These are phyloP conservation scores for Zygogramma bicolorata DNA, from an alignment of 2,888 invertebrate genomes.

Conservation along the genomic window DNA sequence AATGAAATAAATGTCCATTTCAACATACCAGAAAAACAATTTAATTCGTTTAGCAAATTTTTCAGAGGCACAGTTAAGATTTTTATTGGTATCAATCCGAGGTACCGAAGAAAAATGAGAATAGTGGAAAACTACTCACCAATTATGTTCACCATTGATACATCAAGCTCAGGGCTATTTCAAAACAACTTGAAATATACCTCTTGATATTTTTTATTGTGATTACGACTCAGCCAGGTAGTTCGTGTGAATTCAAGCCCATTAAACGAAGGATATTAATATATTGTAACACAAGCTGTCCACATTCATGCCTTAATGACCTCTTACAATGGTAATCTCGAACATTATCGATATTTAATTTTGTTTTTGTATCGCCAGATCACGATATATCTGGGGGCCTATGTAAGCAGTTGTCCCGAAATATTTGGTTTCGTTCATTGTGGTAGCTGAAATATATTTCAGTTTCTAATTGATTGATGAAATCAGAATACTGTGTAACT, in stretches of 20 bases:
- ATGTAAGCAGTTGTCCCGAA: neutral
- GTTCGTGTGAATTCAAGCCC: neutral
- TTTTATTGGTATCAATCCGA: too few species aligned
- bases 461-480: too few species aligned
- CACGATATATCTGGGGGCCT: slow-evolving; percentile 14
- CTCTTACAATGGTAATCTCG: slow-evolving; percentile 2
- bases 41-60: too few species aligned
- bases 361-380: slow-evolving; percentile 10
- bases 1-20: too few species aligned
- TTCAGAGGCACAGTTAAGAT: too few species aligned
- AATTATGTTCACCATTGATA: too few species aligned
- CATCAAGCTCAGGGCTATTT: too few species aligned
- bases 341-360: slow-evolving; percentile 18
- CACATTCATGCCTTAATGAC: slow-evolving; percentile 1
- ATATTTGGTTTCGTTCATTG: neutral
- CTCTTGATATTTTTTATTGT: neutral
- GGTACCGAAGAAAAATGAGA: too few species aligned
- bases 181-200: neutral
- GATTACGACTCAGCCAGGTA: neutral
- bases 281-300: neutral
- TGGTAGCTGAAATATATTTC: neutral
- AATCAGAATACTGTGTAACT: too few species aligned
- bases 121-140: too few species aligned
- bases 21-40: too few species aligned
- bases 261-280: slow-evolving; percentile 7